Evolutionary conservation across 2,113 vertebrate genomes (phyloP).

Genomic region (Prinia subflava): DNA sequence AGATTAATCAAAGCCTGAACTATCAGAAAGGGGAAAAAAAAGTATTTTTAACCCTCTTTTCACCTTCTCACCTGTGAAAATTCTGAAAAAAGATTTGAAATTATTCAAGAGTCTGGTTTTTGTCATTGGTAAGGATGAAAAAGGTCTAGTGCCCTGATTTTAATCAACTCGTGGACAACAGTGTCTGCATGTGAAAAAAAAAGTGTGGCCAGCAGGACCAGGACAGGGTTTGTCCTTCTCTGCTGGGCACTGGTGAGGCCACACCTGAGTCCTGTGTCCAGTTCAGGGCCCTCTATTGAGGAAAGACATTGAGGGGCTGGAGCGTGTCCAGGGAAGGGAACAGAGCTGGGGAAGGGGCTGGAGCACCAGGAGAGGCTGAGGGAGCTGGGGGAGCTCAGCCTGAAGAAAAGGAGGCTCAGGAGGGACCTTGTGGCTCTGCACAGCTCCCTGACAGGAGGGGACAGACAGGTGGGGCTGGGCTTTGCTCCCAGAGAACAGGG

Average conservation of each 20-base stretch:
- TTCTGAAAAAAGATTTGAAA: background rate
- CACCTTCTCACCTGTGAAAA: background rate
- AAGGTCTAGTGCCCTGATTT: background rate
- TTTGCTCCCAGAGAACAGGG: background rate
- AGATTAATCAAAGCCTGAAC: background rate
- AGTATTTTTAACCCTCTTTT: background rate
- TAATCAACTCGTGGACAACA: background rate
- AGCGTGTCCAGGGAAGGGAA: fast-evolving
- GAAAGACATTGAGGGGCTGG: background rate
- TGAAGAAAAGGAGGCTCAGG: background rate
- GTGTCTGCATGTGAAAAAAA: background rate
- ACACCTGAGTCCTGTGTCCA: too few relatives aligned
- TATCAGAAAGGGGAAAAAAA: background rate
- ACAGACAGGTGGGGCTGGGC: fast-evolving
- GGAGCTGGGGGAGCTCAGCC: background rate
- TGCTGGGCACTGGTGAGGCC: background rate
- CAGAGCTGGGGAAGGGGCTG: fast-evolving
- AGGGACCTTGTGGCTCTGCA: fast-evolving
- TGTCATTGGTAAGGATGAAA: background rate
- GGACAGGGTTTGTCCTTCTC: background rate
- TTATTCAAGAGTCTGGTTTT: background rate
- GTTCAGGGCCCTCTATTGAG: background rate
- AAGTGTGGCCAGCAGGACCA: background rate
- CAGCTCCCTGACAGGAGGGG: background rate
- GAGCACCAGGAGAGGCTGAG: background rate